Base-by-base conservation (phyloP, 2,113 vertebrate genomes). In the Lanius ludovicianus region DNA sequence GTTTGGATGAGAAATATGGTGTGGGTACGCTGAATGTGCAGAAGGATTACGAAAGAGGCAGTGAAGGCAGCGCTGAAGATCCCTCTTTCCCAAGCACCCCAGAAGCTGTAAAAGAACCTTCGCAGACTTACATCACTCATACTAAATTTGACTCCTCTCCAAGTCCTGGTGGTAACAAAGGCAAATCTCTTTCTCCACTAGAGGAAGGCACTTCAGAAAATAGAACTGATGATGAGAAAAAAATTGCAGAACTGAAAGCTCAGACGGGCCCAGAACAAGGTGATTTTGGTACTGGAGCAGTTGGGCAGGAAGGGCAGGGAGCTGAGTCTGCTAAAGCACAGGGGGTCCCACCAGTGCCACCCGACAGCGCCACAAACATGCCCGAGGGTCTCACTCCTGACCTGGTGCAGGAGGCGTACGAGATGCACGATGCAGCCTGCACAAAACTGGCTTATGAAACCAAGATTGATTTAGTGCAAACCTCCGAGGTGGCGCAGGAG, bases 371-470 rank as follows among this genome's bases (percentile, higher is more conserved):
- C 19, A 76, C 98, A 11, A 98, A 92, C 92, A 97, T 99, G 96
- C 98, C 99, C 4, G 99, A 99, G 97, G 99, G 99, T 78, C 99
- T 99, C 5, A 99, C 99, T 74, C 99, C 99, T 28, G 99, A 99
- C 95, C 98, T 99, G 95, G 99, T 99, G 55, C 99, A 99, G 94
- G 99, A 99, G 89, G 98, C 98, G 0, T 98, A 98, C 41, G 98
- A 98, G 67, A 88, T 98, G 93, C 98, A 98, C 52, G 99, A 99
- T 52, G 95, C 83, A 10, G 85, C 96, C 21, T 94, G 96, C 23
- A 97, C 98, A 13, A 98, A 99, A 76, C 90, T 98, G 42, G 97
- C 97, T 12, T 98, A 98, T 57, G 99, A 98, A 73, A 98, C 98
- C 64, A 97, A 97, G 83, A 98, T 98, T 50, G 98, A 99, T 96